These are phyloP conservation scores for Meiosimyza platycephala DNA, from an alignment of 2,888 invertebrate genomes.

Conservation along the genomic window DNA sequence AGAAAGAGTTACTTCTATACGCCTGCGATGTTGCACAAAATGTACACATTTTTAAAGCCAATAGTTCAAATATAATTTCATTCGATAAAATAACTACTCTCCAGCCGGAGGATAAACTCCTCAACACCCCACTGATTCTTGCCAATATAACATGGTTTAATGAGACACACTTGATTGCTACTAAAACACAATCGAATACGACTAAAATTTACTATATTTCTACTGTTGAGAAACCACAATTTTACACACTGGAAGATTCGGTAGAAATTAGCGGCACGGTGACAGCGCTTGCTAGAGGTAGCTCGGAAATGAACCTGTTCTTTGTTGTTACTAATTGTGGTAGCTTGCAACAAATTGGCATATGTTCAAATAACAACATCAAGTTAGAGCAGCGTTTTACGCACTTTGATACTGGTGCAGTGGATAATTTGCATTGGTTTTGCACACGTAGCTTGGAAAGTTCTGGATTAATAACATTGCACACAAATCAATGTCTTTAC, in stretches of 20 bases:
- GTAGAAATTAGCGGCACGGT: conserved; percentile 46
- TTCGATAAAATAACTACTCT: conserved; percentile 19
- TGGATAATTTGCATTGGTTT: conserved; percentile 49
- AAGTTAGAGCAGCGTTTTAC: conserved; percentile 38
- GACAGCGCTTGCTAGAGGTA: conserved; percentile 42
- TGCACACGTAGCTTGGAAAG: conserved; percentile 6
- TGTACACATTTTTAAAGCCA: conserved; percentile 44
- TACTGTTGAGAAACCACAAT: background rate
- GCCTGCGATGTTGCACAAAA: conserved; percentile 51
- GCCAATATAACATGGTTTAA: conserved; percentile 34
- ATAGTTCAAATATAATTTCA: background rate
- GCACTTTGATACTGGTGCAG: conserved; percentile 43
- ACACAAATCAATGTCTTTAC: conserved; percentile 58
- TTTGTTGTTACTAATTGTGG: conserved; percentile 50
- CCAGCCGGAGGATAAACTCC: conserved; percentile 38
- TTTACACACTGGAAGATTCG: conserved; percentile 38
- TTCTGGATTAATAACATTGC: conserved; percentile 52
- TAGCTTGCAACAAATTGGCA: conserved; percentile 42
- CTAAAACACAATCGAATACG: conserved; percentile 32
- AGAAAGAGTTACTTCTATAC: conserved; percentile 43
- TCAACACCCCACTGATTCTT: conserved; percentile 43
- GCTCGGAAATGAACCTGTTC: conserved; percentile 34
- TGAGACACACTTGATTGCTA: conserved; percentile 40
- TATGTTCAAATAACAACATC: conserved; percentile 22
- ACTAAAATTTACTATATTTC: conserved; percentile 12